Conservation (phyloP, 2,797 vertebrate genomes). For the Platyrinchus mystaceus region DNA sequence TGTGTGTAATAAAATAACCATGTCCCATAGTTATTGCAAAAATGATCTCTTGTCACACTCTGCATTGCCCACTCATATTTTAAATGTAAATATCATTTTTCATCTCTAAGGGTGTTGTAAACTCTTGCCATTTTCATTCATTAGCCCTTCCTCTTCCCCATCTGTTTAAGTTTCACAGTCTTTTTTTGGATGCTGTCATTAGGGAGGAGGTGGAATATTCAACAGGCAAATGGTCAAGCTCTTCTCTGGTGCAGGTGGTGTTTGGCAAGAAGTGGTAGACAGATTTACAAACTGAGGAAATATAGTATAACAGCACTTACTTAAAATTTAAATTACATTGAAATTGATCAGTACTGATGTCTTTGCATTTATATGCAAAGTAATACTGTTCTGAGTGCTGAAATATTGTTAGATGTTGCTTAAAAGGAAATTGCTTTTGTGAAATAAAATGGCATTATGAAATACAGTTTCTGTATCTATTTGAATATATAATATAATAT, state of each 20-base stretch:
- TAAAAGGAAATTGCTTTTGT: not conserved
- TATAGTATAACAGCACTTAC: not conserved
- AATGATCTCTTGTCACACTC: not conserved
- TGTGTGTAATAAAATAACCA: not conserved
- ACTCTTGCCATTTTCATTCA: not conserved
- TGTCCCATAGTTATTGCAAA: not conserved
- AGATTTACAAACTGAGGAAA: not conserved
- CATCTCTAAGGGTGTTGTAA: not conserved
- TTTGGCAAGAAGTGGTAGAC: not conserved
- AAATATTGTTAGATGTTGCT: not conserved
- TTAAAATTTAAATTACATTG: not conserved
- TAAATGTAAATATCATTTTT: not conserved
- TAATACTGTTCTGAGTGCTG: not conserved
- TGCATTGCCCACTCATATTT: not conserved
- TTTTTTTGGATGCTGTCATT: not conserved
- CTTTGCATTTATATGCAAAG: not conserved
- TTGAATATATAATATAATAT: not conserved
- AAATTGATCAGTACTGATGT: not conserved
- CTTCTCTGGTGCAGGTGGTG: not conserved
- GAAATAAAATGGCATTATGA: not conserved
- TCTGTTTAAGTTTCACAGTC: conserved; percentile 1
- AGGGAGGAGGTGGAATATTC: not conserved
- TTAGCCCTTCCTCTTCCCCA: not conserved
- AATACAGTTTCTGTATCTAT: not conserved
- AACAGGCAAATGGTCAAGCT: not conserved